Evolutionary conservation across 2,113 vertebrate species (phyloP).

Genomic region (Antigone vipio): DNA sequence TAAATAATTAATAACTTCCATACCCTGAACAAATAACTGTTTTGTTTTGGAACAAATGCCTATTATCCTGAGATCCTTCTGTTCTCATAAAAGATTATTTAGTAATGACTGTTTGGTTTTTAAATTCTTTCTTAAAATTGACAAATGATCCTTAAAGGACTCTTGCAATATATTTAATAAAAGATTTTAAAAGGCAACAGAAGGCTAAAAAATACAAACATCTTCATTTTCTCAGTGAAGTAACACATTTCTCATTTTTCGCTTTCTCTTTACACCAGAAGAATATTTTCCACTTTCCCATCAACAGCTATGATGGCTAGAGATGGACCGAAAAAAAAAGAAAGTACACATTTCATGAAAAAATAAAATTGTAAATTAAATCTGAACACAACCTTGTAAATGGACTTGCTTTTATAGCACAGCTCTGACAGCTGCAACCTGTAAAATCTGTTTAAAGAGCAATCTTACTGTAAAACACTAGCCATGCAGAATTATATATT

Average conservation of each 20-base stretch:
- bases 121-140: background rate
- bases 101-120: slow-evolving; percentile 19
- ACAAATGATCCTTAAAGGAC: background rate
- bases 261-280: background rate
- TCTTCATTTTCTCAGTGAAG: background rate
- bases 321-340: background rate
- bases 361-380: slow-evolving; percentile 28
- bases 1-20: slow-evolving; percentile 74
- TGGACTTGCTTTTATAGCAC: background rate
- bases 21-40: slow-evolving; percentile 65
- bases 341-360: background rate
- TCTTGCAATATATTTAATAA: background rate
- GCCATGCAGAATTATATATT: background rate
- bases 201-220: background rate
- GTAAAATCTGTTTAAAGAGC: slow-evolving; percentile 2
- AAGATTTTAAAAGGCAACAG: background rate
- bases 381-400: background rate
- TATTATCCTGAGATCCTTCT: slow-evolving; percentile 26
- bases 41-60: slow-evolving; percentile 50
- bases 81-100: slow-evolving; percentile 66
- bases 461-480: background rate
- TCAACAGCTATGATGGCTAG: background rate
- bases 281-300: background rate
- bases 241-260: background rate
- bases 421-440: background rate